Evolutionary conservation across 2,113 vertebrate genomes (phyloP), one percentile per base, ranked within the genome.

Genomic region (Tragelaphus strepsiceros): DNA sequence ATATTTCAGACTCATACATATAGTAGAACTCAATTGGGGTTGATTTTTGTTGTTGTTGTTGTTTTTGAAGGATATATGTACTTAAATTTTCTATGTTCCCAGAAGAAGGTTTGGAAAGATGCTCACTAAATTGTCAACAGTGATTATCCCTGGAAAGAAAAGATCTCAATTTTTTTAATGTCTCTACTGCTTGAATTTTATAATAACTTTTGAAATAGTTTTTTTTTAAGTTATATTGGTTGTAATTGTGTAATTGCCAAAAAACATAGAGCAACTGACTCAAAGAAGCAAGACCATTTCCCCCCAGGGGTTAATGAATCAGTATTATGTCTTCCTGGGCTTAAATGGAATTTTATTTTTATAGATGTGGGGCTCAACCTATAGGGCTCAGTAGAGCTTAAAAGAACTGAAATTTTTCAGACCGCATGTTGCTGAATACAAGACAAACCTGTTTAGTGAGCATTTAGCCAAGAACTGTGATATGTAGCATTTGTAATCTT

Each of bases 301-400:
- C 80, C 32, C 56, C 6, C 39, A 71, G 14, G 13, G 24, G 2
- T 46, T 78, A 78, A n/a, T 94, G 11, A 26, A 83, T 54, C 30
- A 87, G 43, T 49, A 32, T 49, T 87, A 6, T 82, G 80, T 19
- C 35, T 53, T 64, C 46, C 61, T 77, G 32, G 28, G 32, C 14
- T 87, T 97, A 85, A 71, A 78, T 94, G 24, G 46, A 94, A 87
- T 91, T 96, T 90, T 62, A 87, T 56, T 84, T 97, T 58, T 93
- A 94, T n/a, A 53, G 32, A 32, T 77, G 21, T 71, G 83, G 83
- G 21, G 1, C 77, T 94, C 4, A 88, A 53, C 4, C 7, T 83
- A 30, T 28, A 91, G 46, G 59, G 2, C 12, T 59, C 46, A 77
- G 15, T 19, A 21, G 54, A 83, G 90, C 17, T 64, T 91, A 22